These are phyloP conservation scores for Drosophila triauraria DNA, from an alignment of 1,140 invertebrate genomes.

Conservation along the genomic window DNA sequence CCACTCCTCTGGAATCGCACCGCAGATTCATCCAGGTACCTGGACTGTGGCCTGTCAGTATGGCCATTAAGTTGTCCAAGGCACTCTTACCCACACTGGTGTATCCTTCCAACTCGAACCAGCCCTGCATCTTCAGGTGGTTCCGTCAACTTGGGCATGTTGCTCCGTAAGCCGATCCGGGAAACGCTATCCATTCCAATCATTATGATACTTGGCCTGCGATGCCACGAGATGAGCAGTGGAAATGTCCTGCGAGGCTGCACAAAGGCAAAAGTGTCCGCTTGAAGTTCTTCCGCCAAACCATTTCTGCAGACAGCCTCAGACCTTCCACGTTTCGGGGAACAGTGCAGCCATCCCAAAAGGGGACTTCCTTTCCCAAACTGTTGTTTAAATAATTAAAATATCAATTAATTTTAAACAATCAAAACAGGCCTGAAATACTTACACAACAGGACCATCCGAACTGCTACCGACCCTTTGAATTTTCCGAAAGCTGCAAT, in stretches of 20 bases:
- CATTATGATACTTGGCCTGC: conserved; percentile 86
- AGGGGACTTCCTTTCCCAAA: neutral
- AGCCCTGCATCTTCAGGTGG: too few species aligned
- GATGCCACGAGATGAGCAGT: neutral
- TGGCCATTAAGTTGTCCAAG: too few species aligned
- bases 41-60: too few species aligned
- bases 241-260: neutral
- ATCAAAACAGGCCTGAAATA: neutral
- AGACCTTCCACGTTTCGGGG: conserved; percentile 1
- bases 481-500: conserved; percentile 12
- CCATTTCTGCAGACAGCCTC: neutral
- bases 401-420: neutral
- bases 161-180: conserved; percentile 89
- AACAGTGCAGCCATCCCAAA: conserved; percentile 8
- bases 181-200: conserved; percentile 93
- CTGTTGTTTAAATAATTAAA: neutral
- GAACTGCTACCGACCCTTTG: neutral
- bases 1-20: too few species aligned
- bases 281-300: conserved; percentile 2
- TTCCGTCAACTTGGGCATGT: conserved; percentile 89
- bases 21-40: too few species aligned
- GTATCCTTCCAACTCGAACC: too few species aligned
- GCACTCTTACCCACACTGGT: too few species aligned
- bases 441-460: conserved; percentile 1
- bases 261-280: conserved; percentile 5